Conservation (phyloP, 2,797 vertebrate genomes). For the Poeciliopsis turneri region DNA sequence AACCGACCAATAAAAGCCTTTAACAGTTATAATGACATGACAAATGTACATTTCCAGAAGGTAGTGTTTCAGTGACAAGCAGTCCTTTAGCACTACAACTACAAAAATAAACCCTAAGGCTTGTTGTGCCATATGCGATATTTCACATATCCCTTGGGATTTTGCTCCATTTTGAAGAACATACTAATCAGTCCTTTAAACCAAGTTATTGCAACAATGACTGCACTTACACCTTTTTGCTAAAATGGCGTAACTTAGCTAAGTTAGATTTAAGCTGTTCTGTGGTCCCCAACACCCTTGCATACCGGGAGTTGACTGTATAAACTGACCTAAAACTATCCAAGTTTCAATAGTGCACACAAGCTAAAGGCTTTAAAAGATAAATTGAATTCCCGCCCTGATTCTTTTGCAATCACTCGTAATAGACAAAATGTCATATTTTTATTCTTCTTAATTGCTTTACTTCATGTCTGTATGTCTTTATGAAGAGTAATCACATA, state of each 20-base stretch:
- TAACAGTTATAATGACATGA: not conserved
- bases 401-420: not conserved
- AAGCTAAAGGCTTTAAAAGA: not conserved
- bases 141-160: not conserved
- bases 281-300: not conserved
- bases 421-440: not conserved
- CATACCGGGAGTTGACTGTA: not conserved
- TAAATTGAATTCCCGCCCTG: no score
- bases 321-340: not conserved
- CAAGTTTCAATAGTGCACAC: not conserved
- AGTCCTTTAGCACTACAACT: not conserved
- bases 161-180: not conserved
- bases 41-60: not conserved
- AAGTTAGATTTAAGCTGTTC: not conserved
- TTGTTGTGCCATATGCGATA: not conserved
- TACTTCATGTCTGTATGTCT: not conserved
- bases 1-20: not conserved
- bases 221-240: not conserved
- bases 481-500: not conserved
- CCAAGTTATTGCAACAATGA: not conserved
- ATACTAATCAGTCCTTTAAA: not conserved
- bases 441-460: not conserved
- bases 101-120: not conserved
- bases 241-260: not conserved
- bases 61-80: not conserved